These are phyloP conservation scores for Picathartes gymnocephalus DNA, from an alignment of 2,113 vertebrate genomes.

Conservation along the genomic window DNA sequence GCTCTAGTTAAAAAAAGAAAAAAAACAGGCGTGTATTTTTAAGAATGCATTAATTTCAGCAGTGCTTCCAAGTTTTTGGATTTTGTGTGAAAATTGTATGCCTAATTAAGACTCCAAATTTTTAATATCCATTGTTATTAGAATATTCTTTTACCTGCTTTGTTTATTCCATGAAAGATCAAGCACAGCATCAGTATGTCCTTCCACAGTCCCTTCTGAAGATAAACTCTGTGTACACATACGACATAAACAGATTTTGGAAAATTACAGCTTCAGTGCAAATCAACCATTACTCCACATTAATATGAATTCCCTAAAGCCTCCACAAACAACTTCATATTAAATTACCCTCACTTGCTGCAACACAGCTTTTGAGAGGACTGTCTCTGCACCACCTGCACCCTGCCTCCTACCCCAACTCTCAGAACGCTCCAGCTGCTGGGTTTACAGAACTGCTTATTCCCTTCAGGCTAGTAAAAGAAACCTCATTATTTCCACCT, in stretches of 20 bases:
- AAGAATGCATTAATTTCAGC: background rate
- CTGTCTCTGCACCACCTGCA: background rate
- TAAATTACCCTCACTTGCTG: background rate
- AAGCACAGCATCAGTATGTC: conserved; percentile 88
- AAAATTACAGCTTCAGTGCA: background rate
- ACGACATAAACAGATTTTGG: background rate
- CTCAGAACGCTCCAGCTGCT: background rate
- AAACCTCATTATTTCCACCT: background rate
- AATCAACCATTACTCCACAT: background rate
- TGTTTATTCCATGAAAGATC: conserved; percentile 96
- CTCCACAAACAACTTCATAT: background rate
- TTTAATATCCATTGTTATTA: background rate
- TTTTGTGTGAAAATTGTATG: background rate
- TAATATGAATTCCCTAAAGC: background rate
- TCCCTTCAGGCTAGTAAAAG: background rate
- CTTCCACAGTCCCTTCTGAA: conserved; percentile 72
- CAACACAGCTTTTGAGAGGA: background rate
- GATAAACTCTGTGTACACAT: conserved; percentile 70
- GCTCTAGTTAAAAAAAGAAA: background rate
- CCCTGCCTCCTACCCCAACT: background rate
- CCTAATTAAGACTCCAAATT: background rate
- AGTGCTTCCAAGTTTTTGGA: background rate
- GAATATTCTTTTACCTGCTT: conserved; percentile 74
- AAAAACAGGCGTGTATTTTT: fast-evolving
- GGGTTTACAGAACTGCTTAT: background rate